phyloP scores from a whole-genome alignment of 1,140 invertebrate genomes.

The Venturia canescens region DNA sequence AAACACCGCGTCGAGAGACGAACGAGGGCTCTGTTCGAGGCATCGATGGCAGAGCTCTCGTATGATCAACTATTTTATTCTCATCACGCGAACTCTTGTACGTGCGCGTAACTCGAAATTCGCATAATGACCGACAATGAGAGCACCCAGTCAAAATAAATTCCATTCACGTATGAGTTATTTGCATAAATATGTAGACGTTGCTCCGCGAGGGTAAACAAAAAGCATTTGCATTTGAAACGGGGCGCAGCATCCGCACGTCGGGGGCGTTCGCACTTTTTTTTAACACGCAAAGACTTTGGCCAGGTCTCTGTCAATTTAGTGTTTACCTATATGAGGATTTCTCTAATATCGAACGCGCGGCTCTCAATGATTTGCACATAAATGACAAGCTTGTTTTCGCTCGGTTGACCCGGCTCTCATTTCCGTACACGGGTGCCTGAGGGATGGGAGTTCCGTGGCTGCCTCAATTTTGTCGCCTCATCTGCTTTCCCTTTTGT shows the following conservation, averaged over 20 bases:
- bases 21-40: background rate
- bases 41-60: background rate
- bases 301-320: background rate
- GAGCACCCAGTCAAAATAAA: background rate
- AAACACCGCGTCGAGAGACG: background rate
- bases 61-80: background rate
- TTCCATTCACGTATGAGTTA: background rate
- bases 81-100: background rate
- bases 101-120: background rate
- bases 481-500: background rate
- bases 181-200: conserved; percentile 4
- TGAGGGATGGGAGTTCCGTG: background rate
- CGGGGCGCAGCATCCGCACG: background rate
- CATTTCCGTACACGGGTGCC: background rate
- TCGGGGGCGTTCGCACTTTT: background rate
- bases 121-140: background rate
- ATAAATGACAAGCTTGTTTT: conserved; percentile 1
- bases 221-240: background rate
- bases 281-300: background rate
- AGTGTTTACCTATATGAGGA: background rate
- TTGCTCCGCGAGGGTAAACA: background rate
- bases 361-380: background rate
- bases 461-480: background rate
- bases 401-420: background rate
- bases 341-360: background rate